Percentiles rank a stretch among this genome's conserved stretches.
These are phyloP conservation scores for Pseudochirops corinnae DNA, from an alignment of 2,797 vertebrate genomes.

Conservation along the genomic window DNA sequence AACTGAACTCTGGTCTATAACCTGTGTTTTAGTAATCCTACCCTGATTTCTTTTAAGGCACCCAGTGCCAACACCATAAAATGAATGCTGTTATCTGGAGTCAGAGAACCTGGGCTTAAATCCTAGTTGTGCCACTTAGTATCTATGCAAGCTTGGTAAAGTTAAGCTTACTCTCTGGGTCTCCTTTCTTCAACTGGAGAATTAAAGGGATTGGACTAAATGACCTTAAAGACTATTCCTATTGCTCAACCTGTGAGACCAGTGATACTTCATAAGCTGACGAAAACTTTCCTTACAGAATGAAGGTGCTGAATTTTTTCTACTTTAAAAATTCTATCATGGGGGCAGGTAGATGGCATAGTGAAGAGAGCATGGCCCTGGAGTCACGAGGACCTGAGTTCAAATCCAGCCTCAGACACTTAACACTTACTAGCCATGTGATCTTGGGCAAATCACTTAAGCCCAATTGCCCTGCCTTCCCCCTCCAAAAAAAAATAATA, in stretches of 20 bases:
- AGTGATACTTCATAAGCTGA: not conserved
- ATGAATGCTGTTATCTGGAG: not conserved
- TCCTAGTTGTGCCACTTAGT: not conserved
- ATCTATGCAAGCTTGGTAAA: not conserved
- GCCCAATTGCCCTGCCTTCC: too few species aligned
- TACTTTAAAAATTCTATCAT: slow-evolving; percentile 25
- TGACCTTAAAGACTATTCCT: not conserved
- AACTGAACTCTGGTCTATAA: not conserved
- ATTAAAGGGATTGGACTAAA: not conserved
- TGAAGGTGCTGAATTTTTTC: not conserved
- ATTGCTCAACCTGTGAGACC: not conserved
- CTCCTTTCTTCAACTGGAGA: not conserved
- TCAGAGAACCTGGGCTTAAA: not conserved
- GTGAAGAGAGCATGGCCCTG: too few species aligned
- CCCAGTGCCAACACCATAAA: not conserved
- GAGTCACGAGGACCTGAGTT: too few species aligned
- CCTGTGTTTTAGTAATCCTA: not conserved
- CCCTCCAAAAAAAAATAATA: too few species aligned
- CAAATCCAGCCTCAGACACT: too few species aligned
- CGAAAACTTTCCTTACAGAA: not conserved
- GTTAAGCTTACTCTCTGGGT: not conserved
- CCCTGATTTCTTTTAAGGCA: not conserved
- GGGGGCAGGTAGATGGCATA: too few species aligned
- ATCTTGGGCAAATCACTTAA: too few species aligned
- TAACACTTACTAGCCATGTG: too few species aligned